phyloP scores from a whole-genome alignment of 2,113 vertebrate genomes.

The Chamaetylas fuelleborni region DNA sequence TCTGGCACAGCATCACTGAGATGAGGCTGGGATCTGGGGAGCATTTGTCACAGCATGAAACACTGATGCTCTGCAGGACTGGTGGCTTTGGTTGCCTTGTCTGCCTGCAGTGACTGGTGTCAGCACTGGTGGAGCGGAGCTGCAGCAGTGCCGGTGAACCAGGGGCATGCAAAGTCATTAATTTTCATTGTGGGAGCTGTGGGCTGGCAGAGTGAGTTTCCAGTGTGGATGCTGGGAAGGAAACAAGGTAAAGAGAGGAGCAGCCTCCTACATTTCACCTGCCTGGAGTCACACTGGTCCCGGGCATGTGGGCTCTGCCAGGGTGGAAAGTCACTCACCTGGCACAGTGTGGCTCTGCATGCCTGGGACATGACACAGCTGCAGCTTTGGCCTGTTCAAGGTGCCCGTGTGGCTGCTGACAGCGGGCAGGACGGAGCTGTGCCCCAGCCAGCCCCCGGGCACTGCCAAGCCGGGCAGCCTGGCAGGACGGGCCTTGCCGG shows the following conservation, averaged over 20 bases:
- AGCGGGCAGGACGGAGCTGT: accelerated
- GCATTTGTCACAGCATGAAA: neutral
- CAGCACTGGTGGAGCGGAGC: accelerated
- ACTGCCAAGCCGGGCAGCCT: neutral
- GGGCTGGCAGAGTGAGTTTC: neutral
- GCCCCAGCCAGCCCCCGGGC: accelerated
- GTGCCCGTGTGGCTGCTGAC: neutral
- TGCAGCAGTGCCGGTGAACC: neutral
- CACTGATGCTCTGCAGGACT: neutral
- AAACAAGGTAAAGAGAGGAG: neutral
- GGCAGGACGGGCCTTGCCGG: neutral
- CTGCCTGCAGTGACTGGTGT: neutral
- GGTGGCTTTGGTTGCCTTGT: neutral
- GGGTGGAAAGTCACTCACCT: accelerated
- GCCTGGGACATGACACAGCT: accelerated
- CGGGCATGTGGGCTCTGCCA: accelerated
- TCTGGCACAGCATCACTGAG: neutral
- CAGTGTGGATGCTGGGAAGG: neutral
- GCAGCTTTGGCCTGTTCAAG: neutral
- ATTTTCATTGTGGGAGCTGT: neutral
- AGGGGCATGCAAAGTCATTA: neutral
- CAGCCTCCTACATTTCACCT: neutral
- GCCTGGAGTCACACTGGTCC: neutral
- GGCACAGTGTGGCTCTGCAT: accelerated
- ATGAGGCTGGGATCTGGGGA: neutral